Percentiles rank a stretch among this genome's conserved stretches.
Evolutionary conservation across 1,140 invertebrate species (phyloP).

Genomic region (Periplaneta americana): DNA sequence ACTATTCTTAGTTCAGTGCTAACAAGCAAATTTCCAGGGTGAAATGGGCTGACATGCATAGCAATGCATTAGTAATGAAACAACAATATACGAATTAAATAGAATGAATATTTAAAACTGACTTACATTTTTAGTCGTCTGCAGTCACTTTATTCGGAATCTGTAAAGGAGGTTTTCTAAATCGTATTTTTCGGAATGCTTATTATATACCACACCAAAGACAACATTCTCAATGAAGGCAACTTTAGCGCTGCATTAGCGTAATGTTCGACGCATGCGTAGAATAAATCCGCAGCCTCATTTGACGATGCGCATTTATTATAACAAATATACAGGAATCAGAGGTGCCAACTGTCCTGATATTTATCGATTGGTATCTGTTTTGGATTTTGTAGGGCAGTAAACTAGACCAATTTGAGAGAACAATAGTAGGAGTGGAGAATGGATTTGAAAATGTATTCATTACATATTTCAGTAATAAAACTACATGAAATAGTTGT

Average conservation of each 20-base stretch:
- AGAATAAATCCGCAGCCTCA: not conserved
- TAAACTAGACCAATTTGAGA: not conserved
- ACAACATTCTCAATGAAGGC: not conserved
- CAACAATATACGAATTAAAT: not conserved
- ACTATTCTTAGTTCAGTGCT: not conserved
- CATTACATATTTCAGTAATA: not conserved
- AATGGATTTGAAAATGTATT: not conserved
- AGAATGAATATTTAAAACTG: not conserved
- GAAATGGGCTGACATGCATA: not conserved
- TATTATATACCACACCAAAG: not conserved
- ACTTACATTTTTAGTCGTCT: not conserved
- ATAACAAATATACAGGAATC: not conserved
- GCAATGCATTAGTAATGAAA: not conserved
- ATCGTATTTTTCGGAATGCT: not conserved
- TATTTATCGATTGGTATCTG: not conserved
- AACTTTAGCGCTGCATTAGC: not conserved
- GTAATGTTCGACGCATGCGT: not conserved
- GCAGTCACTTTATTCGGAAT: not conserved
- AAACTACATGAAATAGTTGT: not conserved
- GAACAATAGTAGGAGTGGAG: not conserved
- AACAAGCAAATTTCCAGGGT: not conserved
- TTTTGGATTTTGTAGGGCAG: not conserved
- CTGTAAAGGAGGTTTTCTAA: not conserved
- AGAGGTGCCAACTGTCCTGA: not conserved
- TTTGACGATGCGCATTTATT: not conserved